Conservation (phyloP, 2,113 vertebrate genomes). For the Corythornis vintsioides region DNA sequence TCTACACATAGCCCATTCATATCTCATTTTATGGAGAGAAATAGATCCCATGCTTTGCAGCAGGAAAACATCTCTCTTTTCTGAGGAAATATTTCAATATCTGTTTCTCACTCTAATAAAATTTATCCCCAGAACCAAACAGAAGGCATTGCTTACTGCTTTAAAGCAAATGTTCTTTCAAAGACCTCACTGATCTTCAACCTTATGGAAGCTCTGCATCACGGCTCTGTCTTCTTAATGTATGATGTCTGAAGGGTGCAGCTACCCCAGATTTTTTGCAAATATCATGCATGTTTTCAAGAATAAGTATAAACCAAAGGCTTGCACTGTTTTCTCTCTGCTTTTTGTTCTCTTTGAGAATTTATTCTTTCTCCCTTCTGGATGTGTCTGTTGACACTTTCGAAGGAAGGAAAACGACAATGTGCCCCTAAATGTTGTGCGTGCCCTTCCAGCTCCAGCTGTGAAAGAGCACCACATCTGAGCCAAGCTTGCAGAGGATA, state of each 20-base stretch:
- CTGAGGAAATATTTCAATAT: neutral
- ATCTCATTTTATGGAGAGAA: neutral
- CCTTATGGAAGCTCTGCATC: neutral
- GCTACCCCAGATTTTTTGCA: neutral
- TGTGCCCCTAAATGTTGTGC: neutral
- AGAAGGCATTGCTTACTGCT: neutral
- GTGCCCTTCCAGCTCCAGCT: neutral
- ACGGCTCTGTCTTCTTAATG: neutral
- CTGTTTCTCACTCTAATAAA: neutral
- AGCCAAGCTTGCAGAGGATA: neutral
- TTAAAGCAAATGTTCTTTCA: neutral
- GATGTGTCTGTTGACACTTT: neutral
- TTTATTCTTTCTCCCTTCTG: neutral
- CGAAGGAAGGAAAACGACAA: neutral
- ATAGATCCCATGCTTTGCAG: neutral
- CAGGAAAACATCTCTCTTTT: neutral
- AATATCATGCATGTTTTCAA: neutral
- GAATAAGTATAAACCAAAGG: neutral
- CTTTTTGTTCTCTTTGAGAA: neutral
- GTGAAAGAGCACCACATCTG: neutral
- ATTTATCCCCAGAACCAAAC: neutral
- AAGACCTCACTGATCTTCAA: neutral
- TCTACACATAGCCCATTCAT: neutral
- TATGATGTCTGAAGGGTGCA: neutral
- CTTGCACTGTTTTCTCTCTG: neutral